phyloP scores from a whole-genome alignment of 2,113 vertebrate species.

The Megalops atlanticus region DNA sequence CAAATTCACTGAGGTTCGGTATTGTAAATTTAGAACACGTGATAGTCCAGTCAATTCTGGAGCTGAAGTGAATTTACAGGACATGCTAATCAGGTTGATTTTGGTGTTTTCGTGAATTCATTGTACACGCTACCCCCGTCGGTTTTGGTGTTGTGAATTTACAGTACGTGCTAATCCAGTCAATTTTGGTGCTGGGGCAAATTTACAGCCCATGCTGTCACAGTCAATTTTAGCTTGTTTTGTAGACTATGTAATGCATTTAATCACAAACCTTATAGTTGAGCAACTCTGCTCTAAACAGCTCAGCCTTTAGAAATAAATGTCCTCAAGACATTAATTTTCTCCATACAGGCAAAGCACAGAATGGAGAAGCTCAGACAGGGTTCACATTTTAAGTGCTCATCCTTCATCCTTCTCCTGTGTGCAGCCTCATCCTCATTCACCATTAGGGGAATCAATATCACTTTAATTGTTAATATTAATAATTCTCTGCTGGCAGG shows the following conservation, averaged over 20 bases:
- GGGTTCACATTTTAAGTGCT: background rate
- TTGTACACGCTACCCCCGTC: background rate
- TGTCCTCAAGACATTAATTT: background rate
- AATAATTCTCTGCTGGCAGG: constrained; percentile 21
- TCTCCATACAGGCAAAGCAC: background rate
- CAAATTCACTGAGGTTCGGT: too few species aligned
- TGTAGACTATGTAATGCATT: background rate
- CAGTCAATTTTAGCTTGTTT: background rate
- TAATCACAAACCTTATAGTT: background rate
- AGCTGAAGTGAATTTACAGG: too few species aligned
- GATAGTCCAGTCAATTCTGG: too few species aligned
- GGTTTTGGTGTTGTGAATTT: too few species aligned
- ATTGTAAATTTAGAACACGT: too few species aligned
- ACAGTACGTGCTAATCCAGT: constrained; percentile 5
- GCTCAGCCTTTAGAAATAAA: background rate
- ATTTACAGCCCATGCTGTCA: too few species aligned
- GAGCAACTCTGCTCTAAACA: background rate
- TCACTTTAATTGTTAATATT: too few species aligned
- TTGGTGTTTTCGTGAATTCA: too few species aligned
- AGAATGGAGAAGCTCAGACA: background rate
- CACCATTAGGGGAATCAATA: background rate
- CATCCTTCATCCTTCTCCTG: constrained; percentile 1
- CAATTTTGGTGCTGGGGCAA: too few species aligned
- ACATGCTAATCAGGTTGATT: too few species aligned
- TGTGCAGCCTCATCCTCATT: constrained; percentile 4